A percentile compares a stretch with the other conserved stretches of the same genome.
Conservation (phyloP, 35 echinoderm and acorn worm species). For the Hemicentrotus pulcherrimus region DNA sequence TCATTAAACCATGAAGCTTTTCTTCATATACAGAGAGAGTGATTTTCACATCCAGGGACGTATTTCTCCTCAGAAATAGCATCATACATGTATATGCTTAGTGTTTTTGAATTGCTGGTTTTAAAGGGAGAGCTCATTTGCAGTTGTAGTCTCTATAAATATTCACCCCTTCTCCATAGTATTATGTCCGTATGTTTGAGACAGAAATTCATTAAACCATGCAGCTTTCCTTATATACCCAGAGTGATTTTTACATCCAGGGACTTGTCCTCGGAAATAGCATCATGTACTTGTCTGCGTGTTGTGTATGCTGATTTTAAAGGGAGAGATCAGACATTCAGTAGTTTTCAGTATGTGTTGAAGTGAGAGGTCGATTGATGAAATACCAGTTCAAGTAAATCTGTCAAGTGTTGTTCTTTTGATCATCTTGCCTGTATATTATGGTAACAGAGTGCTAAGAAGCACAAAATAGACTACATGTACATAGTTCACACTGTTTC, state of each 20-base stretch:
- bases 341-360: too few species aligned
- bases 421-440: too few species aligned
- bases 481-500: too few species aligned
- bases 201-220: neutral
- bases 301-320: neutral
- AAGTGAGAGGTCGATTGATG: too few species aligned
- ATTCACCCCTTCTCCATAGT: neutral
- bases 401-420: too few species aligned
- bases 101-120: neutral
- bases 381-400: too few species aligned
- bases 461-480: too few species aligned
- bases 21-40: neutral
- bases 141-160: neutral
- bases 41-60: neutral
- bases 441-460: too few species aligned
- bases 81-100: too few species aligned
- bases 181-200: neutral
- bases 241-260: neutral
- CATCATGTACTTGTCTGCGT: neutral
- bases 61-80: neutral
- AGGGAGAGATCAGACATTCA: neutral
- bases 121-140: neutral
- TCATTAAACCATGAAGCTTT: neutral
- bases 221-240: neutral
- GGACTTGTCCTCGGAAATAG: neutral